Evolutionary conservation across 2,113 vertebrate species (phyloP).

Genomic region (Xyliphius kryptos): DNA sequence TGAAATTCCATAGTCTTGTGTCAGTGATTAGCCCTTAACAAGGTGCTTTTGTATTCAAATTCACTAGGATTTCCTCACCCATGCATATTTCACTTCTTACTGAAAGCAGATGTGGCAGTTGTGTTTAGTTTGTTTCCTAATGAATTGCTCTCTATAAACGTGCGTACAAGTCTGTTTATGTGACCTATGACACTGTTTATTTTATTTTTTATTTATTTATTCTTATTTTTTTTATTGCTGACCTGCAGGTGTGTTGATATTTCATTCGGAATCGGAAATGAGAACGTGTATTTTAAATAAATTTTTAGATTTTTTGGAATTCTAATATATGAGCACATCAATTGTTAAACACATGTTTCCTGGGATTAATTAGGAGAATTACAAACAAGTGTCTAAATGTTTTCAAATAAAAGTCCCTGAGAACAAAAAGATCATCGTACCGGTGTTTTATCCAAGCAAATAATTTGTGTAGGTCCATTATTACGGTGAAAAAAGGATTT

Average conservation of each 20-base stretch:
- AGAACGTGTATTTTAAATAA: constrained; percentile 1
- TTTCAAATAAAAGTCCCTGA: constrained; percentile 6
- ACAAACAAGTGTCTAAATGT: constrained; percentile 12
- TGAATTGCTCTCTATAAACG: constrained; percentile 9
- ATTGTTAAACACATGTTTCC: constrained; percentile 9
- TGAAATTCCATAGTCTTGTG: constrained; percentile 35
- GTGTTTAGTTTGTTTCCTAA: constrained; percentile 18
- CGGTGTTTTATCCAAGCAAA: background rate
- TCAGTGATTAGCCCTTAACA: constrained; percentile 16
- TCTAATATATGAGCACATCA: background rate
- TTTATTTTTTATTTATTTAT: too few relatives aligned
- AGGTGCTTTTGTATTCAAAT: background rate
- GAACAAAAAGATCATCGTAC: background rate
- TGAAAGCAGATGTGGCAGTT: constrained; percentile 5
- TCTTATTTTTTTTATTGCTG: constrained; percentile 8
- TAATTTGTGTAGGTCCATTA: background rate
- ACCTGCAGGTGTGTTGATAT: constrained; percentile 4
- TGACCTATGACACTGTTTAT: constrained; percentile 2
- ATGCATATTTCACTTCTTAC: constrained; percentile 2
- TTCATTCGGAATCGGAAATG: background rate
- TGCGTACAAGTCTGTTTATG: constrained; percentile 17
- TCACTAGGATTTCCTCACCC: background rate
- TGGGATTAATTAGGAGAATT: constrained; percentile 12
- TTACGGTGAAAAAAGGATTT: background rate
- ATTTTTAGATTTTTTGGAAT: background rate